Evolutionary conservation across 2,888 invertebrate species (phyloP).

Genomic region (Rhamnusium bicolor): DNA sequence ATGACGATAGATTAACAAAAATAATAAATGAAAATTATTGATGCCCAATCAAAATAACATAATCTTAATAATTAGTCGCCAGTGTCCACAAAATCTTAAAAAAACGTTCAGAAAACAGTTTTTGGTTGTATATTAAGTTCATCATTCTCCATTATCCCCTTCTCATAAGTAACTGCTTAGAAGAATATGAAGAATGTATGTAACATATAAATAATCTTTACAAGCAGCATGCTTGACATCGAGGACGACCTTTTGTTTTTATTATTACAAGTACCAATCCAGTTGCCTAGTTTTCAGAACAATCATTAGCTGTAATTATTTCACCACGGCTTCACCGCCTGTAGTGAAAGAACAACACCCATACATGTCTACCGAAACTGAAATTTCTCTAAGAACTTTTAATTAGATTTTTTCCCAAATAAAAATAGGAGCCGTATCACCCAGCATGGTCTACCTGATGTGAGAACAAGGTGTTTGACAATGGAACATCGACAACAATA

Average conservation of each 20-base stretch:
- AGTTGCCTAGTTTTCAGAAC: background rate
- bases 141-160: no score
- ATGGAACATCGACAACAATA: constrained; percentile 57
- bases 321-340: constrained; percentile 22
- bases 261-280: background rate
- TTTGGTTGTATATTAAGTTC: no score
- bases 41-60: no score
- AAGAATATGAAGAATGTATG: background rate
- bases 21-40: no score
- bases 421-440: constrained; percentile 44
- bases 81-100: no score
- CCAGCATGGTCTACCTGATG: constrained; percentile 55
- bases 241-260: constrained; percentile 1
- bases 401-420: constrained; percentile 36
- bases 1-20: no score
- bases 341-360: constrained; percentile 29
- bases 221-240: background rate
- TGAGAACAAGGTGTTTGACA: constrained; percentile 59
- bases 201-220: background rate
- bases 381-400: constrained; percentile 27
- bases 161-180: no score
- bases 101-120: no score
- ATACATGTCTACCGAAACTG: constrained; percentile 28
- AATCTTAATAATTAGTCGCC: no score
- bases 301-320: constrained; percentile 30